These are phyloP conservation scores for Xiphophorus birchmanni DNA, from an alignment of 2,797 vertebrate genomes.

Conservation along the genomic window DNA sequence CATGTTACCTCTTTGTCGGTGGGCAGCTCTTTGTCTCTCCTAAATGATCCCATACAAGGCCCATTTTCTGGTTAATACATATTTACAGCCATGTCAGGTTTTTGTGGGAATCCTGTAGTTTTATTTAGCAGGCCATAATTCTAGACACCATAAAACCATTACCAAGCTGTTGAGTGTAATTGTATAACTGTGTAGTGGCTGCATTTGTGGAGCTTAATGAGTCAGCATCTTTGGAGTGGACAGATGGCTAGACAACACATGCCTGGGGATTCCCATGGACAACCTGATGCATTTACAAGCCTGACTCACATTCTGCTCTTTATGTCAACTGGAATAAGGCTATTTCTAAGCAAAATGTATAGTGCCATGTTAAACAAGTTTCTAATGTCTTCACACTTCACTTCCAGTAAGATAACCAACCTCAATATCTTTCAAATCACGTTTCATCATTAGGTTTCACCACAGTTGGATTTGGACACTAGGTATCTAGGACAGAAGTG, in stretches of 20 bases:
- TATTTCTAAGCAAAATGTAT: slow-evolving; percentile 3
- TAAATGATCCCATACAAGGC: slow-evolving; percentile 90
- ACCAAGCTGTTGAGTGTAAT: slow-evolving; percentile 86
- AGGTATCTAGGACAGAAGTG: not conserved
- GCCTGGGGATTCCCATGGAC: slow-evolving; percentile 70
- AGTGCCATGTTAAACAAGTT: not conserved
- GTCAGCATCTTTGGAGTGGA: slow-evolving; percentile 74
- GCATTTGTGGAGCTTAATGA: slow-evolving; percentile 74
- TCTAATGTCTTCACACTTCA: not conserved
- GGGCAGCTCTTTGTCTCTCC: slow-evolving; percentile 84
- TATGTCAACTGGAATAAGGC: slow-evolving; percentile 13
- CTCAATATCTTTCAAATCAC: not conserved
- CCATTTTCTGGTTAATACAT: slow-evolving; percentile 95
- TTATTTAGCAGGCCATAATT: slow-evolving; percentile 87
- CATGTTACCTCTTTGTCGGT: slow-evolving; percentile 84
- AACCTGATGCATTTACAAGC: slow-evolving; percentile 55
- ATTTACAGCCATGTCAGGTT: slow-evolving; percentile 90
- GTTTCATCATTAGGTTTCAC: not conserved
- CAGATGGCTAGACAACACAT: slow-evolving; percentile 82
- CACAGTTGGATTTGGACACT: not conserved
- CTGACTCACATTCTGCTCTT: slow-evolving; percentile 46
- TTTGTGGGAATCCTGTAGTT: slow-evolving; percentile 89
- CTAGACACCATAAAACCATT: slow-evolving; percentile 91
- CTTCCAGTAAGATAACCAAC: not conserved
- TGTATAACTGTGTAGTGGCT: slow-evolving; percentile 78